phyloP scores from a whole-genome alignment of 92 coral and sea anemone genomes.

The Chrysogorgia sp. region DNA sequence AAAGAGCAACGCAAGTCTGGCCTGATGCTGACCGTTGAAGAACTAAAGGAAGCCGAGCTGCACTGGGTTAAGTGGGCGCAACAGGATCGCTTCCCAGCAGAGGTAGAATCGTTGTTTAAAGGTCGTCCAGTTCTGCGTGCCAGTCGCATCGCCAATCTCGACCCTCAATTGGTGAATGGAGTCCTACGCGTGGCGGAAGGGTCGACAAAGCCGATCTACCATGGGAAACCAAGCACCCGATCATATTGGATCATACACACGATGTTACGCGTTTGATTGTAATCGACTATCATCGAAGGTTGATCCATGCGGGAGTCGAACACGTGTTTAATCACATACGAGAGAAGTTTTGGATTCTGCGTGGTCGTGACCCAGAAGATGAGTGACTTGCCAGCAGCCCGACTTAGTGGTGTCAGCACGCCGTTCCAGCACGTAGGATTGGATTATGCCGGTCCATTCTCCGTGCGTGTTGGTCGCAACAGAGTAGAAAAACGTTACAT shows the following conservation, averaged over 20 bases:
- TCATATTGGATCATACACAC: conserved; percentile 49
- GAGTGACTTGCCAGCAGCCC: conserved; percentile 48
- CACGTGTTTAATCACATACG: conserved; percentile 51
- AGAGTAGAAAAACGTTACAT: conserved; percentile 57
- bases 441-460: conserved; percentile 62
- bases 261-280: conserved; percentile 47
- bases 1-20: not conserved
- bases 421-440: conserved; percentile 54
- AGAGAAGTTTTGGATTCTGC: conserved; percentile 55
- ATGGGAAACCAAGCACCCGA: conserved; percentile 48
- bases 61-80: conserved; percentile 3
- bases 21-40: not conserved
- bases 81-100: not conserved
- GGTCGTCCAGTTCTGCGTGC: conserved; percentile 9
- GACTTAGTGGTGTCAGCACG: conserved; percentile 43
- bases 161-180: not conserved
- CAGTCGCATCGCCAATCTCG: not conserved
- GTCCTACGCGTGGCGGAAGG: conserved; percentile 37
- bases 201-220: conserved; percentile 45
- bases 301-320: conserved; percentile 56
- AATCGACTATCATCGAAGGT: conserved; percentile 41
- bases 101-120: not conserved
- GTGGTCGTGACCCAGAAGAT: conserved; percentile 57
- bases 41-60: not conserved
- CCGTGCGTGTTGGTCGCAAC: conserved; percentile 57